phyloP scores from a whole-genome alignment of 1,140 invertebrate species.

The Oreohelix idahoensis region DNA sequence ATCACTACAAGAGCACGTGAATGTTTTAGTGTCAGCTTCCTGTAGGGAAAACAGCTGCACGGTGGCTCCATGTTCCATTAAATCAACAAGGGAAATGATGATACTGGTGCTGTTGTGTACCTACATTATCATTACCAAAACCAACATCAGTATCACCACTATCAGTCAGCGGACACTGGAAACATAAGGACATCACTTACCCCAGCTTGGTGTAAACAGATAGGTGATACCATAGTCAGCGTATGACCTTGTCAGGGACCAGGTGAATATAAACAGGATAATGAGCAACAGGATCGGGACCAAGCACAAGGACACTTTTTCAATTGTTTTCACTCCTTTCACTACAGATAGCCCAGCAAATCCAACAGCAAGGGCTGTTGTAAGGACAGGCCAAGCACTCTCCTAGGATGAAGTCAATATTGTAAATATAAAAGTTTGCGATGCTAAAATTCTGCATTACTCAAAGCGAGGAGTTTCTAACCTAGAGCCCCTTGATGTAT shows the following conservation, averaged over 20 bases:
- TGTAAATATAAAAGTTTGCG: too few relatives aligned
- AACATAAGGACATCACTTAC: slow-evolving; percentile 46
- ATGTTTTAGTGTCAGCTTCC: too few relatives aligned
- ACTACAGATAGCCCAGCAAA: slow-evolving; percentile 59
- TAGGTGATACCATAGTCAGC: slow-evolving; percentile 61
- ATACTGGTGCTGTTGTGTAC: too few relatives aligned
- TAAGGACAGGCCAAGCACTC: slow-evolving; percentile 64
- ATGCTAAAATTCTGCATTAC: too few relatives aligned
- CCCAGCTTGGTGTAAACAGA: slow-evolving; percentile 66
- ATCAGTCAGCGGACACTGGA: too few relatives aligned
- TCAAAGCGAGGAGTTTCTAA: too few relatives aligned
- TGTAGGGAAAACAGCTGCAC: too few relatives aligned
- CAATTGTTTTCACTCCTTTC: slow-evolving; percentile 67
- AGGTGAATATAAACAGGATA: slow-evolving; percentile 65
- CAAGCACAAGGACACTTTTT: slow-evolving; percentile 67
- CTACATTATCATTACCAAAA: too few relatives aligned
- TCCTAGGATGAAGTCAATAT: slow-evolving; percentile 51
- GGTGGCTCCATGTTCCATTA: too few relatives aligned
- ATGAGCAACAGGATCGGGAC: slow-evolving; percentile 65
- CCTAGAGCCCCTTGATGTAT: not conserved
- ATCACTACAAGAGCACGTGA: too few relatives aligned
- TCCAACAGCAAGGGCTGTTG: slow-evolving; percentile 54
- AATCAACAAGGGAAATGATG: too few relatives aligned
- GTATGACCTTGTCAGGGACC: slow-evolving; percentile 61
- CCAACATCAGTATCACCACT: too few relatives aligned